Evolutionary conservation across 53 echinoderm and acorn worm genomes (phyloP), one percentile per base, ranked within the genome.

Genomic region (Arbacia lixula): DNA sequence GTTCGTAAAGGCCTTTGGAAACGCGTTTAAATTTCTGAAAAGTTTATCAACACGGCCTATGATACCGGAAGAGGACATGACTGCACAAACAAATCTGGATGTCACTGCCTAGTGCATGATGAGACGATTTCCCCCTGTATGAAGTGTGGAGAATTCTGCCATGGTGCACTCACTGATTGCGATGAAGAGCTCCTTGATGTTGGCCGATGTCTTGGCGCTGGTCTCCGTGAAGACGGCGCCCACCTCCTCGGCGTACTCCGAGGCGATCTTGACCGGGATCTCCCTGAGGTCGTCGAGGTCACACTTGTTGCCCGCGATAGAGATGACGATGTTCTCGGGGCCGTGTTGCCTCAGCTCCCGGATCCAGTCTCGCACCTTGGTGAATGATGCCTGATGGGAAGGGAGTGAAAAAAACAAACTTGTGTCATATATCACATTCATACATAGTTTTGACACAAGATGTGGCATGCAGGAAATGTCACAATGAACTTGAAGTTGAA

Each of bases 151-250:
- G 25, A 3, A 29, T 29, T 0, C 24, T 37, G 24, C 9, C 8
- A n/a, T 3, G 12, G 56, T 41, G 66, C 49, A 97, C 98, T 98
- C 69, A 98, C 98, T 98, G 31, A 98, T 98, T 52, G 89, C 90
- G 43, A 88, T 68, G 85, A 98, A 94, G 46, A 94, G 74, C 64
- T 98, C 90, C 49, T 88, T 89, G 79, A 98, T 77, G 72, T 98
- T 98, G 56, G 43, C 75, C 17, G 98, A 92, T 41, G 94, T 98
- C 88, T 98, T 98, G 71, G 98, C 98, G 43, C 98, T 98, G 22
- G 98, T 98, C 74, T 98, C 98, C 14, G 81, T 90, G 57, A 98
- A 98, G 6, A 93, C 91, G 0, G 98, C 92, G 27, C 94, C 94
- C 1, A 98, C 94, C 41, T 98, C 93, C 37, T 94, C 84, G 4